Conservation (phyloP, 2,797 vertebrate species). For the Acrossocheilus fasciatus region DNA sequence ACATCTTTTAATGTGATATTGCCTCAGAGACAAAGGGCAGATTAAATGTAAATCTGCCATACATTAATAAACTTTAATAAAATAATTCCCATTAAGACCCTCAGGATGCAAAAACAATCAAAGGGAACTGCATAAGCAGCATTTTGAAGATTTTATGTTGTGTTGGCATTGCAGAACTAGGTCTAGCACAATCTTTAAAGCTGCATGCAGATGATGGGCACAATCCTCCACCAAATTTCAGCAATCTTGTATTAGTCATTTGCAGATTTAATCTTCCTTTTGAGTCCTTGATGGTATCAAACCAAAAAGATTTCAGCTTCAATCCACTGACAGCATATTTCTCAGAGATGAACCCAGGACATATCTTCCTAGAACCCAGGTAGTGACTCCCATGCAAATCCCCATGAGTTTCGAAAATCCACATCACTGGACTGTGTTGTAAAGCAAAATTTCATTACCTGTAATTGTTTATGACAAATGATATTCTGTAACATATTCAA, state of each 20-base stretch:
- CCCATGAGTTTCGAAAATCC: neutral
- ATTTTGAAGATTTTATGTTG: neutral
- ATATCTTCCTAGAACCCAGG: too few species aligned
- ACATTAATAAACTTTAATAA: conserved; percentile 28
- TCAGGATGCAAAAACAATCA: neutral
- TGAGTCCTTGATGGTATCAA: neutral
- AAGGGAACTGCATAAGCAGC: neutral
- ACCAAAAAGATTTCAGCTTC: neutral
- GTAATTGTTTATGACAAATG: neutral
- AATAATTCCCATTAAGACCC: neutral
- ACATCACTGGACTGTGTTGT: neutral
- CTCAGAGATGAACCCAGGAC: neutral
- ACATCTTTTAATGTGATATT: conserved; percentile 23
- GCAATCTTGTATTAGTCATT: neutral
- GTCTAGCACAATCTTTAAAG: neutral
- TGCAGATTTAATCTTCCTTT: neutral
- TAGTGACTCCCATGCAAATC: neutral
- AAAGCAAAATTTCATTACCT: neutral
- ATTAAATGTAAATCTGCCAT: neutral
- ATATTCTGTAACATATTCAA: too few species aligned
- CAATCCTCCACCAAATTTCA: neutral
- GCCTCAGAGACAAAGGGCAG: neutral
- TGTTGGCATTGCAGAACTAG: neutral
- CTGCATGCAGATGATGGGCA: neutral
- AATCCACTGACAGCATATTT: neutral